Base-by-base conservation (phyloP, 1,140 invertebrate genomes). In the Monomorium pharaonis region DNA sequence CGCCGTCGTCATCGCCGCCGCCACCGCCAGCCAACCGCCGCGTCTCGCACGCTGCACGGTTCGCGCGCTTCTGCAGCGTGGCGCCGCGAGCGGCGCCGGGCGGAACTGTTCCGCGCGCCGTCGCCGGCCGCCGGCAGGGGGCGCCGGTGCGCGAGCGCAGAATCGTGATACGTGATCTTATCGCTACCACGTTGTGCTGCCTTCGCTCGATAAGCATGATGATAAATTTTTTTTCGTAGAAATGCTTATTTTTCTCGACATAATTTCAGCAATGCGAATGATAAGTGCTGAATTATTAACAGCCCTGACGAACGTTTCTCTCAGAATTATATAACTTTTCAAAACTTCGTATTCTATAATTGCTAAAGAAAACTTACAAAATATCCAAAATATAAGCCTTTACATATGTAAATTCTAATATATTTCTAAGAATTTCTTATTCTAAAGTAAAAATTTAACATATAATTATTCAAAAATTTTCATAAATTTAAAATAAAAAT, bases 51-150 rank as follows among this genome's bases (percentile, higher is more conserved):
- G 78, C 33, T 69, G 77, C 77, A 69, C 62, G 62, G 58, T 49
- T 65, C 76, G 60, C 60, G 76, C 30, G 76, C 60, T 30, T 78
- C 49, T 72, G 65, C 78, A 56, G 49, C 16, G 78, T 56, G 51
- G 78, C 65, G 77, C 65, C 21, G 33, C 78, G 9, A 1, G 1
- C 65, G 67, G 10, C 65, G 12, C 18, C 37, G 0, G 0, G 16
- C 18, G 7, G 4, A 81, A 83, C 24, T 3, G 14, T n/a, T n/a
- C 4, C 0, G 1, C 9, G 3, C 56, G 9, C 27, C 14, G n/a
- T 30, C 14, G n/a, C 30, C 30, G 51, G n/a, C 21, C 49, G 51
- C 70, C 49, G 30, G 56, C n/a, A 33, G 49, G 12, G 16, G 10
- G 6, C 10, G 21, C n/a, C 14, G 9, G 47, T 18, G 67, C 16